Percentiles rank a stretch among this genome's conserved stretches.
Evolutionary conservation across 2,113 vertebrate species (phyloP).

Genomic region (Otocyon megalotis): DNA sequence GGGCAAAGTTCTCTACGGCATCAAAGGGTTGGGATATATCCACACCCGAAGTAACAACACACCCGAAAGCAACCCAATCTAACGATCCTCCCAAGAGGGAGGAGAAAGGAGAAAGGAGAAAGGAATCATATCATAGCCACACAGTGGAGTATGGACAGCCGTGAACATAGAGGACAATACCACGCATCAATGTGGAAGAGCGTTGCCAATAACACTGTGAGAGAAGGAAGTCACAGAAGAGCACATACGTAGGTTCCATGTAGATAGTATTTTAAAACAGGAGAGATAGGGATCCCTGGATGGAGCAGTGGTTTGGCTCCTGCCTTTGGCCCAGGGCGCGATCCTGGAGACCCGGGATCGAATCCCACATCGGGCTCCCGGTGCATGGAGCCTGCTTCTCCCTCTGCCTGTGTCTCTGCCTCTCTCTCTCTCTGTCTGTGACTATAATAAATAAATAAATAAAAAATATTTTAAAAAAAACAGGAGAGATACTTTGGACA

Average conservation of each 20-base stretch:
- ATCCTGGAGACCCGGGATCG: too few species aligned
- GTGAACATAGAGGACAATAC: background rate
- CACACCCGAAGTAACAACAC: background rate
- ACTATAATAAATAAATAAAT: too few species aligned
- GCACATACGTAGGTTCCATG: background rate
- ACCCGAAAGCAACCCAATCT: background rate
- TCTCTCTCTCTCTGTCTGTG: too few species aligned
- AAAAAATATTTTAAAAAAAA: too few species aligned
- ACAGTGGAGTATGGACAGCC: background rate
- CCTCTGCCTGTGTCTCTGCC: too few species aligned
- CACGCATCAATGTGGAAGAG: too few species aligned
- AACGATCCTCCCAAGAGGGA: background rate
- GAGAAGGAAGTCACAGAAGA: background rate
- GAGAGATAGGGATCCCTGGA: too few species aligned
- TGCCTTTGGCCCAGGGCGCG: too few species aligned
- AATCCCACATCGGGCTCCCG: too few species aligned
- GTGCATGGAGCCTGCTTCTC: too few species aligned
- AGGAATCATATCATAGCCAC: background rate
- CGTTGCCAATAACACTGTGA: background rate
- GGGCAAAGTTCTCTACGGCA: background rate
- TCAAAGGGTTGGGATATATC: background rate
- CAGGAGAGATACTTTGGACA: background rate
- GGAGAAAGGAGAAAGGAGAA: background rate
- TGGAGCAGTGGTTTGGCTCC: too few species aligned
- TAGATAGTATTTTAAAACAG: background rate